Evolutionary conservation across 2,888 invertebrate genomes (phyloP).

Genomic region (Andrena haemorrhoa): DNA sequence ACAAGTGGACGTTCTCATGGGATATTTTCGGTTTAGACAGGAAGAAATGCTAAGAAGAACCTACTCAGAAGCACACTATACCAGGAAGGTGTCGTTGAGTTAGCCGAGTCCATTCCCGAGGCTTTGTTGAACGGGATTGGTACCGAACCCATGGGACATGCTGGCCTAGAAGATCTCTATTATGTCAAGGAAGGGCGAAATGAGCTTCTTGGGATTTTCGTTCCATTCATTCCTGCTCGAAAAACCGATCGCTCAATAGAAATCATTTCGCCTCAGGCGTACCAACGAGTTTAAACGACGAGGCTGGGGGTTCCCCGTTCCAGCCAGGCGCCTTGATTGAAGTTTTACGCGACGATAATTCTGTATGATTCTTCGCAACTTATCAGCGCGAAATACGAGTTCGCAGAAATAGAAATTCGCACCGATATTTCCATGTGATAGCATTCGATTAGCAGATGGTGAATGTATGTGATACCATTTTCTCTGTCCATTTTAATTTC

Average conservation of each 20-base stretch:
- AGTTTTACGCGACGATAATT: slow-evolving; percentile 12
- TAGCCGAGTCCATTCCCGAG: slow-evolving; percentile 72
- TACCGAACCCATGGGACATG: slow-evolving; percentile 73
- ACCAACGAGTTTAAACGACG: slow-evolving; percentile 46
- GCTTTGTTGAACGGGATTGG: slow-evolving; percentile 76
- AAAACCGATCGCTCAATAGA: slow-evolving; percentile 67
- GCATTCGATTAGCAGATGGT: too few relatives aligned
- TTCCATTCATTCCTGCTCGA: slow-evolving; percentile 63
- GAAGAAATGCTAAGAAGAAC: slow-evolving; percentile 61
- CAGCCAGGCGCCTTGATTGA: slow-evolving; percentile 12
- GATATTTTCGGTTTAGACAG: slow-evolving; percentile 54
- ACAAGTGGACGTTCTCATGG: slow-evolving; percentile 47
- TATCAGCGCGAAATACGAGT: background rate
- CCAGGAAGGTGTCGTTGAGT: slow-evolving; percentile 65
- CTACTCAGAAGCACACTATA: slow-evolving; percentile 48
- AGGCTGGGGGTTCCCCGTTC: background rate
- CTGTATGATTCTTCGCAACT: slow-evolving; percentile 18
- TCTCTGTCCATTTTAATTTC: too few relatives aligned
- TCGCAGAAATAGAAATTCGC: background rate
- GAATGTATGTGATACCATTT: too few relatives aligned
- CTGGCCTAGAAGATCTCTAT: slow-evolving; percentile 74
- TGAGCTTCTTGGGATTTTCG: slow-evolving; percentile 74
- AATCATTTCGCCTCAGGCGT: slow-evolving; percentile 62
- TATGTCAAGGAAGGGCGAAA: slow-evolving; percentile 73
- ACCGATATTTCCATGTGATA: background rate